Conservation (phyloP, 2,888 invertebrate species). For the Cryptus armator region DNA sequence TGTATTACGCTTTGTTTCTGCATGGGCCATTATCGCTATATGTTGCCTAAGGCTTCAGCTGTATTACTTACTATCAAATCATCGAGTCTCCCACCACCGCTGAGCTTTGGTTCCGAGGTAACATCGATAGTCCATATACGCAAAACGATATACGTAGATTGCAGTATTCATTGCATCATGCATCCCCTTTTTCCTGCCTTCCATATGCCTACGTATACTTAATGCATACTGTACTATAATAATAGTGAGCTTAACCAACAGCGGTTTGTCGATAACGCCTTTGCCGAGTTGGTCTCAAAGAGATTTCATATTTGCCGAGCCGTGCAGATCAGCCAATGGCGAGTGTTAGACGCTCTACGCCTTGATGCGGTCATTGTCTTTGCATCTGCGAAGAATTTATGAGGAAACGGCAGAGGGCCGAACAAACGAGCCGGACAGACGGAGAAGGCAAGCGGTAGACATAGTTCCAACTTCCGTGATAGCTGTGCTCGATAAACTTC, state of each 20-base stretch:
- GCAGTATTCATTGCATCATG: background rate
- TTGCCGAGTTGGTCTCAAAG: conserved; percentile 44
- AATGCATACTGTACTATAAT: conserved; percentile 24
- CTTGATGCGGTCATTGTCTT: conserved; percentile 16
- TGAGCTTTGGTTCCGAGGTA: no score
- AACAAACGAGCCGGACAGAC: conserved; percentile 31
- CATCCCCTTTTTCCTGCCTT: no score
- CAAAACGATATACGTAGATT: background rate
- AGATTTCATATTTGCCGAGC: conserved; percentile 55
- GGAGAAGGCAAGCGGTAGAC: conserved; percentile 25
- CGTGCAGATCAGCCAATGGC: conserved; percentile 28
- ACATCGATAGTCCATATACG: background rate
- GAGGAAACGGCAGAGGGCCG: background rate
- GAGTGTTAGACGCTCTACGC: conserved; percentile 27
- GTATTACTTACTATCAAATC: no score
- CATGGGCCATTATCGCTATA: no score
- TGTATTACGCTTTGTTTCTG: no score
- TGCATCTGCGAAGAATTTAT: conserved; percentile 37
- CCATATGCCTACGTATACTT: background rate
- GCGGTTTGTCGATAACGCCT: conserved; percentile 51
- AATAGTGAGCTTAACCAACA: conserved; percentile 35
- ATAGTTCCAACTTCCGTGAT: conserved; percentile 49
- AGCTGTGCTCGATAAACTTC: conserved; percentile 56
- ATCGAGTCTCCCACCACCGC: no score
- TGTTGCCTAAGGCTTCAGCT: no score